Conservation (phyloP, 1,140 invertebrate species). For the Nasonia giraulti region DNA sequence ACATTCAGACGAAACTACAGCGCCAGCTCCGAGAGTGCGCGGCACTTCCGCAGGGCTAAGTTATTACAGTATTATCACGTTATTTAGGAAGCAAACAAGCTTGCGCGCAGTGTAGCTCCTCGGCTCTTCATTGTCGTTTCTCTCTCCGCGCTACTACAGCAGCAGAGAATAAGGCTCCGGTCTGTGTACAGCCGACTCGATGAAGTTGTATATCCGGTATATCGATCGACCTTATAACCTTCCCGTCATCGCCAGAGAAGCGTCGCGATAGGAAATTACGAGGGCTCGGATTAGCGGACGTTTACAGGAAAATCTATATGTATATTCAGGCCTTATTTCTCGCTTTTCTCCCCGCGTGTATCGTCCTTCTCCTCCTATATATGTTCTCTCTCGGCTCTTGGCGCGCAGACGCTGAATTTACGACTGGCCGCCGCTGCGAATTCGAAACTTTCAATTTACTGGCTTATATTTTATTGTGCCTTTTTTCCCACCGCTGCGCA, state of each 20-base stretch:
- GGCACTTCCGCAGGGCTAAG: not conserved
- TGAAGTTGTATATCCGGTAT: slow-evolving; percentile 2
- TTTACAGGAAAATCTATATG: slow-evolving; percentile 23
- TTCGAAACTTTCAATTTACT: slow-evolving; percentile 19
- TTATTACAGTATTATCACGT: slow-evolving; percentile 39
- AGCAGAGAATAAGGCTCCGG: no score
- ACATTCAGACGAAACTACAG: not conserved
- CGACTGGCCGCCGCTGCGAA: not conserved
- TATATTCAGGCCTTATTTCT: not conserved
- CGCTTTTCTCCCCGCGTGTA: not conserved
- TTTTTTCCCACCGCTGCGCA: not conserved
- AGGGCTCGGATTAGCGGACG: slow-evolving; percentile 19
- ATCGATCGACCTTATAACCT: slow-evolving; percentile 23
- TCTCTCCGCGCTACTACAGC: not conserved
- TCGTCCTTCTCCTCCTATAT: not conserved
- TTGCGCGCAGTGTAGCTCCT: not conserved
- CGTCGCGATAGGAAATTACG: slow-evolving; percentile 42
- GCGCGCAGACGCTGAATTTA: slow-evolving; percentile 11
- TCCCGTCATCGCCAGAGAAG: not conserved
- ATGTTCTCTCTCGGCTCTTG: not conserved
- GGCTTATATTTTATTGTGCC: slow-evolving; percentile 8
- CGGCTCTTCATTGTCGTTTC: not conserved
- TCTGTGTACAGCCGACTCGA: not conserved
- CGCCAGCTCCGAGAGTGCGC: not conserved
- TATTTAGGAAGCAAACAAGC: slow-evolving; percentile 45